A percentile compares a stretch with the other conserved stretches of the same genome.
Evolutionary conservation across 2,888 invertebrate species (phyloP).

Genomic region (Lymantria dispar): DNA sequence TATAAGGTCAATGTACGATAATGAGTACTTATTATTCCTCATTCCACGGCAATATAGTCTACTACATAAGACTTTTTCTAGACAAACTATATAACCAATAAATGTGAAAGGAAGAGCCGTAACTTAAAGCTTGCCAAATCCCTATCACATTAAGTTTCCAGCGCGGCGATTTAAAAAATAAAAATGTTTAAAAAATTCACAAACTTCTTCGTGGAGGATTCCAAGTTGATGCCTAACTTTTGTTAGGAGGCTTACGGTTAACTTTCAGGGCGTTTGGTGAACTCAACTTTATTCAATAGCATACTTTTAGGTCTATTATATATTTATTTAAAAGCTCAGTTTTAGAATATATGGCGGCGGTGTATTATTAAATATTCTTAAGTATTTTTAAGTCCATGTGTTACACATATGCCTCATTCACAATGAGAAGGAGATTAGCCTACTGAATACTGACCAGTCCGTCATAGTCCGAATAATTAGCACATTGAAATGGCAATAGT

Average conservation of each 20-base stretch:
- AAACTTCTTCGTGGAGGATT: conserved; percentile 53
- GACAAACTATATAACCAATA: neutral
- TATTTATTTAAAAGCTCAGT: conserved; percentile 14
- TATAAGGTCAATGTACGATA: too few species aligned
- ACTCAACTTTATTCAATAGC: conserved; percentile 57
- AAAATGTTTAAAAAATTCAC: conserved; percentile 58
- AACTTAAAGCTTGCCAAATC: conserved; percentile 39
- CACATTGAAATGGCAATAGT: too few species aligned
- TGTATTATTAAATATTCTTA: neutral
- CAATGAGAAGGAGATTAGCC: too few species aligned
- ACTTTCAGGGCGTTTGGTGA: conserved; percentile 45
- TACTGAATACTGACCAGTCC: too few species aligned
- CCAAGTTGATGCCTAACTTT: conserved; percentile 51
- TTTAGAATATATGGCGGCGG: neutral
- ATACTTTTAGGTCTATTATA: conserved; percentile 46
- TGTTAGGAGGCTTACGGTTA: conserved; percentile 54
- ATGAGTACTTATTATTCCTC: too few species aligned
- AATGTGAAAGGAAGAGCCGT: conserved; percentile 8
- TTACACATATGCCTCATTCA: too few species aligned
- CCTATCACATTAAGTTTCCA: conserved; percentile 36
- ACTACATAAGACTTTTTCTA: neutral
- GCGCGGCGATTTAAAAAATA: conserved; percentile 57
- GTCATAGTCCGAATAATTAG: too few species aligned
- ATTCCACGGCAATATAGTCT: neutral
- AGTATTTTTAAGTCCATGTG: too few species aligned